Base-by-base conservation (phyloP, 2,113 vertebrate genomes). In the Heloderma charlesbogerti region DNA sequence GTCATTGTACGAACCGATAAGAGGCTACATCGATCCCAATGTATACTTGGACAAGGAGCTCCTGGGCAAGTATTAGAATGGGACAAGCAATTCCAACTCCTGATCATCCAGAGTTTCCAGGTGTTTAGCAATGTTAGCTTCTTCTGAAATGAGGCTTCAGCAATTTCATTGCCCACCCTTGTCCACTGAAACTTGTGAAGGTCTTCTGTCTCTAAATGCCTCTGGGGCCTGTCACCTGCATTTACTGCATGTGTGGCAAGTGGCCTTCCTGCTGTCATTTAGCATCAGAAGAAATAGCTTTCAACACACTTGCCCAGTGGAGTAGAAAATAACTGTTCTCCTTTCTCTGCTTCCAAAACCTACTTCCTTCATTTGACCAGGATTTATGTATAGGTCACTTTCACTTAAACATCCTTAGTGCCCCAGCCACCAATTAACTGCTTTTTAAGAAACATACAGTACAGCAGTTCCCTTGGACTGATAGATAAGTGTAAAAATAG, bases 121-220 rank as follows among this genome's bases (percentile, higher is more conserved):
- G 15, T 75, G 48, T 69, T 85, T 18, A 79, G 34, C 72, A 51
- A 48, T 60, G 15, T 15, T 77, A 34, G 34, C 72, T 69, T 90
- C 81, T 84, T 20, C 57, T 90, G 22, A 90, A 78, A 69, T 31
- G 43, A 34, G 0, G 60, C 25, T 83, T 40, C 16, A 89, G 4
- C 37, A 60, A 31, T 45, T 66, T 89, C 8, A 25, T n/a, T 37
- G 25, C n/a, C 43, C 4, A 48, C 12, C 45, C 43, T 20, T 12
- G 34, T 67, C 83, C 34, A 22, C 34, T 37, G 29, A 92, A 48
- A 74, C 37, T 82, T 72, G 2, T 25, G 25, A 90, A 60, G 54
- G 85, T 66, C n/a, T 94, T 91, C 40, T 80, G n/a, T 82, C 29
- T 92, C 40, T 71, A 88, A 34, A 93, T 43, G 90, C 4, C 20